These are phyloP conservation scores for Heliconius hermathena DNA, from an alignment of 1,140 invertebrate genomes.

Conservation along the genomic window DNA sequence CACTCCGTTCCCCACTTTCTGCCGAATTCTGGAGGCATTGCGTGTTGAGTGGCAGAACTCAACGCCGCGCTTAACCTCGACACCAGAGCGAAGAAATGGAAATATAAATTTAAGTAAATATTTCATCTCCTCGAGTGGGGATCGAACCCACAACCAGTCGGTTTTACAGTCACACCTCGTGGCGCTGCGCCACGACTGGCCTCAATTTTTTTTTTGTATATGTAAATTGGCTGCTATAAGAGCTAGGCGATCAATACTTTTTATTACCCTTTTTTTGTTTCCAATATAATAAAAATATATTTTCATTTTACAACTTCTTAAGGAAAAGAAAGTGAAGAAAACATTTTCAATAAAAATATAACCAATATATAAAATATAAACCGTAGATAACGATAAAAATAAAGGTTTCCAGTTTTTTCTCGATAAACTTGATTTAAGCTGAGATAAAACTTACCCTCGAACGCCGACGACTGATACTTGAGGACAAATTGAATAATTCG, in stretches of 20 bases:
- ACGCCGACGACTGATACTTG: conserved; percentile 1
- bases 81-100: too few species aligned
- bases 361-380: not conserved
- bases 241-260: not conserved
- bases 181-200: too few species aligned
- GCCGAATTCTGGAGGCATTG: too few species aligned
- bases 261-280: not conserved
- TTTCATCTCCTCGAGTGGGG: too few species aligned
- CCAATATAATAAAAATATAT: not conserved
- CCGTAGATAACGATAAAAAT: not conserved
- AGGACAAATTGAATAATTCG: conserved; percentile 15
- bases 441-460: conserved; percentile 20
- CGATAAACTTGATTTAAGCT: conserved; percentile 23
- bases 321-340: not conserved
- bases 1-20: too few species aligned
- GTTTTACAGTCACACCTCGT: too few species aligned
- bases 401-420: conserved; percentile 2
- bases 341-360: conserved; percentile 4
- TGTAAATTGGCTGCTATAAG: too few species aligned
- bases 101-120: too few species aligned
- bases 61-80: too few species aligned
- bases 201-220: too few species aligned
- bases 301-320: not conserved
- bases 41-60: too few species aligned
- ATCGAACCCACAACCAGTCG: too few species aligned